A percentile compares a stretch with the other conserved stretches of the same genome.
These are phyloP conservation scores for Pediacus dermestoides DNA, from an alignment of 2,888 invertebrate species.

Conservation along the genomic window DNA sequence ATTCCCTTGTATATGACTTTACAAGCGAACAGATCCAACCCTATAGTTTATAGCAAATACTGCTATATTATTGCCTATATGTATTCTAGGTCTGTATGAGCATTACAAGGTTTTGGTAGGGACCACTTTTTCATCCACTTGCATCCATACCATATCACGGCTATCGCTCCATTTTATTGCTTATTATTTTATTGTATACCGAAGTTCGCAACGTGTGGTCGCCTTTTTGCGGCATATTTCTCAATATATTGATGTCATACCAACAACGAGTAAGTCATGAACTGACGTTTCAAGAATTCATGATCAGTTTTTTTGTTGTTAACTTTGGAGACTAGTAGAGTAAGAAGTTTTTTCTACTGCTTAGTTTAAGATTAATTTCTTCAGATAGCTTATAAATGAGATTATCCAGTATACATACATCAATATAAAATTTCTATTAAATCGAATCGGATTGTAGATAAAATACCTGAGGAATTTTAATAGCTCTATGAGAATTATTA, in stretches of 20 bases:
- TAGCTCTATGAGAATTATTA: constrained; percentile 10
- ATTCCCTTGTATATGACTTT: no score
- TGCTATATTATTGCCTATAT: constrained; percentile 21
- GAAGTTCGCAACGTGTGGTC: constrained; percentile 34
- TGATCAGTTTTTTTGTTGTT: no score
- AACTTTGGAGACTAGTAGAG: no score
- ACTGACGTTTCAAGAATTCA: constrained; percentile 24
- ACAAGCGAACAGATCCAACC: background rate
- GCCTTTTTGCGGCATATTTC: constrained; percentile 22
- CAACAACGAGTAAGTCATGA: constrained; percentile 24
- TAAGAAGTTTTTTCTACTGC: no score
- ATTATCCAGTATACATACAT: no score
- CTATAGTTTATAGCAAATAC: background rate
- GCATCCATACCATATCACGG: constrained; percentile 31
- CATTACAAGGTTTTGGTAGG: constrained; percentile 22
- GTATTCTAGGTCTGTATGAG: constrained; percentile 32
- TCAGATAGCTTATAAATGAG: no score
- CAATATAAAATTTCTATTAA: no score
- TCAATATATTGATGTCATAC: constrained; percentile 23
- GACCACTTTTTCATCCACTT: constrained; percentile 29
- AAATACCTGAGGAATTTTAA: constrained; percentile 11
- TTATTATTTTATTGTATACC: constrained; percentile 38
- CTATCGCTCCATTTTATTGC: constrained; percentile 35
- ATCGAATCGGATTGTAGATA: constrained; percentile 9
- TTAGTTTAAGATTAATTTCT: no score